Base-by-base conservation (phyloP, 1,140 invertebrate genomes). In the Spodoptera litura region DNA sequence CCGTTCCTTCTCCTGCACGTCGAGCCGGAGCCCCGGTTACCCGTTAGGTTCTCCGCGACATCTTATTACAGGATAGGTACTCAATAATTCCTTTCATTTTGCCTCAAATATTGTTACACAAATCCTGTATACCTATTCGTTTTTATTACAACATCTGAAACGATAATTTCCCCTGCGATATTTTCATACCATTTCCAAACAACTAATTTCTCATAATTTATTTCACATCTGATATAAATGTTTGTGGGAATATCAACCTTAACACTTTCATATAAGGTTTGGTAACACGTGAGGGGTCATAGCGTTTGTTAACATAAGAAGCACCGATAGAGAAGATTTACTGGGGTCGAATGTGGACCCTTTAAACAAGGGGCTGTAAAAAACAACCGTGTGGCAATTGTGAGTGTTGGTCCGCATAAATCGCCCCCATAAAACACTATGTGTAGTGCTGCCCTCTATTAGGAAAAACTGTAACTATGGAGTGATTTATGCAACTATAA, bases 321-420 rank as follows among this genome's bases (percentile, higher is more conserved):
- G 10, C 31, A 27, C 35, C 71, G 35, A 73, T 73, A 73, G 55
- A 51, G 38, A 61, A 73, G 71, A 73, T 73, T 73, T 73, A 73
- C 71, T 25, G 71, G 56, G 71, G 71, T 73, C 38, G 71, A 73
- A 73, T 73, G 56, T 73, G 71, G 71, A 59, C 71, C 71, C 71
- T 73, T 73, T 59, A 59, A 73, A 73, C 53, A 73, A 59, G 68
- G 71, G 71, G 71, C 59, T 73, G 56, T 73, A 73, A 56, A 70
- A 56, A 38, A 71, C 68, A 71, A 56, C 52, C 15, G 11, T 70
- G 15, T 15, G 68, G 68, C 68, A 55, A 38, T 55, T 20, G 52
- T 9, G n/a, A 56, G 52, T 56, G 66, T 70, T 70, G 12, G 66
- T 71, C 56, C 71, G 38, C 52, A 73, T 59, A 73, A 49, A 73